Conservation (phyloP, 2,113 vertebrate genomes). For the Ammodytes dubius region DNA sequence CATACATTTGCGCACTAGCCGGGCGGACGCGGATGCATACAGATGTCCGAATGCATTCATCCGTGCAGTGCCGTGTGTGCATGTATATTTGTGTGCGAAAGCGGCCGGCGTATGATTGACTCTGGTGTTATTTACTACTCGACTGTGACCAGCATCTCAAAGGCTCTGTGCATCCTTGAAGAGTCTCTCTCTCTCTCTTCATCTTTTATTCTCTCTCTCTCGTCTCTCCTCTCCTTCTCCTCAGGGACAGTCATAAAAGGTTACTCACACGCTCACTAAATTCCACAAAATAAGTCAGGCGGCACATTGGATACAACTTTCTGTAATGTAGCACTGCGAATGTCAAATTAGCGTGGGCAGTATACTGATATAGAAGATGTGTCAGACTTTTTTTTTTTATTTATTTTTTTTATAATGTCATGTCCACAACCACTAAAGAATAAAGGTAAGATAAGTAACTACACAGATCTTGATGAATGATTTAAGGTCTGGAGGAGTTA, state of each 20-base stretch:
- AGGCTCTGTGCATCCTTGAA: constrained; percentile 50
- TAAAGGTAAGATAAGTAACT: neutral
- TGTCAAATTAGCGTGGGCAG: constrained; percentile 6
- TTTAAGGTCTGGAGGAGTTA: neutral
- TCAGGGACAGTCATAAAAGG: constrained; percentile 56
- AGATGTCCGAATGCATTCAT: constrained; percentile 56
- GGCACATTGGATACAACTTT: constrained; percentile 23
- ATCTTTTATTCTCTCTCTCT: constrained; percentile 27
- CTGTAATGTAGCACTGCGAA: neutral
- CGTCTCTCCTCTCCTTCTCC: neutral
- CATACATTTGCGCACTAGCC: neutral
- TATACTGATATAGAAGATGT: neutral
- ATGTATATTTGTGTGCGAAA: constrained; percentile 39
- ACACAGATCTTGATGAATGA: too few species aligned
- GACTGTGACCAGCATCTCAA: constrained; percentile 74
- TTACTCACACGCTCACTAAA: constrained; percentile 55
- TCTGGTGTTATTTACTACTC: constrained; percentile 77
- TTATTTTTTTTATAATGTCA: too few species aligned
- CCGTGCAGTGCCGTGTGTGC: neutral
- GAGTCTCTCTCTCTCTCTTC: constrained; percentile 15
- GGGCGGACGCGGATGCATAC: constrained; percentile 9
- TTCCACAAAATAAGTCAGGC: constrained; percentile 41
- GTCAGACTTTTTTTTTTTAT: neutral
- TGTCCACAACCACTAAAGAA: neutral
- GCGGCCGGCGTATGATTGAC: constrained; percentile 70